These are phyloP conservation scores for Calliscelio sp. DNA, from an alignment of 2,888 invertebrate genomes.

Conservation along the genomic window DNA sequence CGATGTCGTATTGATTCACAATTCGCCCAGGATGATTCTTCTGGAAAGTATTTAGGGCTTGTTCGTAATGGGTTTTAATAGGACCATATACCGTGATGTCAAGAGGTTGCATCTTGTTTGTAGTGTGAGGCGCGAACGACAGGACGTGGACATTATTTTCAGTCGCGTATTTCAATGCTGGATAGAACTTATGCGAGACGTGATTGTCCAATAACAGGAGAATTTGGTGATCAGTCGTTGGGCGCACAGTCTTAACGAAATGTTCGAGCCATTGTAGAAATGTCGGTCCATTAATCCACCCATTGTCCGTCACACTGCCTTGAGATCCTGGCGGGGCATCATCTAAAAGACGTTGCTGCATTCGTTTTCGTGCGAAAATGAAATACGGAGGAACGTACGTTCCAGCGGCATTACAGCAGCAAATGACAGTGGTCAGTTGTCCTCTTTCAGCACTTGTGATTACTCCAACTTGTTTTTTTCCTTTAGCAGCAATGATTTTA, in stretches of 20 bases:
- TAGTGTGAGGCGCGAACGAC: constrained; percentile 77
- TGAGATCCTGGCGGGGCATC: constrained; percentile 75
- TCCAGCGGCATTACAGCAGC: constrained; percentile 75
- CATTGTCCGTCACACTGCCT: constrained; percentile 74
- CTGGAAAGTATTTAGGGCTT: constrained; percentile 18
- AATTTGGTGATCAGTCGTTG: constrained; percentile 74
- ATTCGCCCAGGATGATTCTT: constrained; percentile 75
- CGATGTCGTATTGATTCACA: constrained; percentile 75
- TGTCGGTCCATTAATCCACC: constrained; percentile 75
- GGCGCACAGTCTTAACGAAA: constrained; percentile 76
- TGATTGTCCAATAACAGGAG: constrained; percentile 79
- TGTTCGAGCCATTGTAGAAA: constrained; percentile 77
- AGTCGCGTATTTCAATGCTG: constrained; percentile 77
- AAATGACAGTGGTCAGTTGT: constrained; percentile 69
- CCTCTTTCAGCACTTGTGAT: constrained; percentile 74
- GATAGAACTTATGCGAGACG: constrained; percentile 77
- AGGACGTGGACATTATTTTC: constrained; percentile 76
- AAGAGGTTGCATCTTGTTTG: constrained; percentile 78
- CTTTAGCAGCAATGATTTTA: constrained; percentile 20
- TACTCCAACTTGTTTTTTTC: constrained; percentile 72
- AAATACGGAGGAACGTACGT: constrained; percentile 80
- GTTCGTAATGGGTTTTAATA: constrained; percentile 75
- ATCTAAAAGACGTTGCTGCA: constrained; percentile 75
- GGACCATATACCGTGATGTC: constrained; percentile 79
- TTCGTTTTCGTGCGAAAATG: constrained; percentile 79